These are phyloP conservation scores for Zapornia atra DNA, from an alignment of 2,113 vertebrate species.

Conservation along the genomic window DNA sequence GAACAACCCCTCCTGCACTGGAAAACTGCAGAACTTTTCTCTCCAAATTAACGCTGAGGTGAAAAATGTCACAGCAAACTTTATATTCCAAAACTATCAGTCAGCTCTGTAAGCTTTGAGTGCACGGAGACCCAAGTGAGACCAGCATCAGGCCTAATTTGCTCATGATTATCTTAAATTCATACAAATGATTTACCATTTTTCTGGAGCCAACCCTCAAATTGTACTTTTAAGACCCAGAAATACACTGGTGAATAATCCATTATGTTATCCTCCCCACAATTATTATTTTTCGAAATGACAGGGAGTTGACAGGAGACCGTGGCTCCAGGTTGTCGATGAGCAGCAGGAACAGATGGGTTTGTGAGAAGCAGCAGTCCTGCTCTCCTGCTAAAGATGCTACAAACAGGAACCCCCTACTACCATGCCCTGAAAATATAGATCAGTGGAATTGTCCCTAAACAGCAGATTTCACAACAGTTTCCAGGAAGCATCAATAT, in stretches of 20 bases:
- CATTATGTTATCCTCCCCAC: conserved; percentile 34
- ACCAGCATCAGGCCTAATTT: conserved; percentile 25
- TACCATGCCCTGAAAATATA: not conserved
- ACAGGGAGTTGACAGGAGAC: conserved; percentile 35
- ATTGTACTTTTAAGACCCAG: not conserved
- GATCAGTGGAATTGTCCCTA: not conserved
- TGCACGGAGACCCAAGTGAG: not conserved
- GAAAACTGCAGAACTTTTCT: not conserved
- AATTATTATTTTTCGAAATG: not conserved
- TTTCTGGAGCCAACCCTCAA: conserved; percentile 8
- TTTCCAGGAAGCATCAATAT: conserved; percentile 23
- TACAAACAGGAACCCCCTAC: conserved; percentile 6
- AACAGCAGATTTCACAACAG: not conserved
- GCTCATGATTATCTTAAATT: conserved; percentile 8
- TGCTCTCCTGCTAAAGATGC: conserved; percentile 14
- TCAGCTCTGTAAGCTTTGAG: not conserved
- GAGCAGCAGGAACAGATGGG: conserved; percentile 55
- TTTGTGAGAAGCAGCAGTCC: not conserved
- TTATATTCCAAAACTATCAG: not conserved
- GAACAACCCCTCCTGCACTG: not conserved
- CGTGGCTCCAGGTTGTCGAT: conserved; percentile 55
- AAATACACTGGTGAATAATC: not conserved
- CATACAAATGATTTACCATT: not conserved
- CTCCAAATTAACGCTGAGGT: not conserved
- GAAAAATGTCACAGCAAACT: not conserved